These are phyloP conservation scores for Prionace glauca DNA, from an alignment of 2,797 vertebrate species.

Conservation along the genomic window DNA sequence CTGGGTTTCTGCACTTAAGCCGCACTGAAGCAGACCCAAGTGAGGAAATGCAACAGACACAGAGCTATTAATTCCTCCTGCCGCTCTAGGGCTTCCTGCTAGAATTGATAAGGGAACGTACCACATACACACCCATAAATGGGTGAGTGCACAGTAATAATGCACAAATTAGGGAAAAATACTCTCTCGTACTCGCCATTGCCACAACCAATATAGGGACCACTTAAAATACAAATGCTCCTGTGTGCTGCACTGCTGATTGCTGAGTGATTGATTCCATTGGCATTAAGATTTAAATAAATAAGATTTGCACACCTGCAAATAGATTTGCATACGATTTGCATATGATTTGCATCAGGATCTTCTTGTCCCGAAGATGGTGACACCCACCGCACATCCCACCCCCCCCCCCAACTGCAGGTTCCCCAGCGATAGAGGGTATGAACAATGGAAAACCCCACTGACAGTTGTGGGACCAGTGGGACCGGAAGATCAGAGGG, in stretches of 20 bases:
- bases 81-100: background rate
- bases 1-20: background rate
- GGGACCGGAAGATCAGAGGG: too few species aligned
- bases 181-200: background rate
- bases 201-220: background rate
- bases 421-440: too few species aligned
- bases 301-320: background rate
- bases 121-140: background rate
- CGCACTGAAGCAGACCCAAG: background rate
- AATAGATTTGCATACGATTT: too few species aligned
- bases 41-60: background rate
- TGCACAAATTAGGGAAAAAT: background rate
- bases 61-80: background rate
- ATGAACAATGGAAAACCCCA: too few species aligned
- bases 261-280: background rate
- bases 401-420: too few species aligned
- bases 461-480: too few species aligned
- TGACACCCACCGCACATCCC: too few species aligned
- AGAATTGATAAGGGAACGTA: background rate
- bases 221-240: background rate
- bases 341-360: too few species aligned
- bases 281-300: background rate
- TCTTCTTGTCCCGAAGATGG: too few species aligned
- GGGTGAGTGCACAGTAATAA: background rate
- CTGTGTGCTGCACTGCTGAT: background rate